Evolutionary conservation across 2,888 invertebrate genomes (phyloP).

Genomic region (Platerodrilus igneus): DNA sequence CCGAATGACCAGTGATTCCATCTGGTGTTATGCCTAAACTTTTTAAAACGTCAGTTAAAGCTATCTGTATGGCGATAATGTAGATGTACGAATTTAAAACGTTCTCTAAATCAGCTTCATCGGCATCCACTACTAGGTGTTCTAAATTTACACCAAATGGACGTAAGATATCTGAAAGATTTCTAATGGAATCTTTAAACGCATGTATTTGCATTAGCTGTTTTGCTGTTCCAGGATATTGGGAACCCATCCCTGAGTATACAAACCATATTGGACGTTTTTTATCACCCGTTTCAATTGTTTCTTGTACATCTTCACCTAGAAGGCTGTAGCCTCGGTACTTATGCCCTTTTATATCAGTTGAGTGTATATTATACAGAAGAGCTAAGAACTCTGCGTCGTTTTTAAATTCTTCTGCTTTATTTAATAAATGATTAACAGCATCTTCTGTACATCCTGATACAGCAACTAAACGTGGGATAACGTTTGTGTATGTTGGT

Average conservation of each 20-base stretch:
- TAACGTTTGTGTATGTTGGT: conserved; percentile 52
- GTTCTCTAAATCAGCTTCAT: conserved; percentile 74
- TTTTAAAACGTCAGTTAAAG: conserved; percentile 82
- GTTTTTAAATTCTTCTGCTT: conserved; percentile 53
- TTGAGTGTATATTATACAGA: conserved; percentile 67
- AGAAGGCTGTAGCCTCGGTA: conserved; percentile 79
- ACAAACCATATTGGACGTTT: conserved; percentile 87
- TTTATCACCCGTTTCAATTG: conserved; percentile 49
- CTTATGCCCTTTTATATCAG: conserved; percentile 68
- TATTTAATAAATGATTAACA: conserved; percentile 60
- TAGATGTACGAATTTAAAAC: conserved; percentile 87
- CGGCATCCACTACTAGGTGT: conserved; percentile 70
- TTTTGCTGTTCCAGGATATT: conserved; percentile 94
- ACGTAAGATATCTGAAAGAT: conserved; percentile 70
- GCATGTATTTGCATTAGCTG: conserved; percentile 75
- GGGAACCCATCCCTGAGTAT: too few relatives aligned
- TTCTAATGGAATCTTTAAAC: conserved; percentile 73
- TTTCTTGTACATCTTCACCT: conserved; percentile 55
- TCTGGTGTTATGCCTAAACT: conserved; percentile 77
- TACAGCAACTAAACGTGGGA: conserved; percentile 67
- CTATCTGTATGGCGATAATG: conserved; percentile 94
- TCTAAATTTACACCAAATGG: conserved; percentile 77
- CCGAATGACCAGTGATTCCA: conserved; percentile 94
- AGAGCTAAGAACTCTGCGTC: conserved; percentile 74
- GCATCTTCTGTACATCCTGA: conserved; percentile 87